These are phyloP conservation scores for Coracias cyanogaster DNA, from an alignment of 2,797 vertebrate species.

Conservation along the genomic window DNA sequence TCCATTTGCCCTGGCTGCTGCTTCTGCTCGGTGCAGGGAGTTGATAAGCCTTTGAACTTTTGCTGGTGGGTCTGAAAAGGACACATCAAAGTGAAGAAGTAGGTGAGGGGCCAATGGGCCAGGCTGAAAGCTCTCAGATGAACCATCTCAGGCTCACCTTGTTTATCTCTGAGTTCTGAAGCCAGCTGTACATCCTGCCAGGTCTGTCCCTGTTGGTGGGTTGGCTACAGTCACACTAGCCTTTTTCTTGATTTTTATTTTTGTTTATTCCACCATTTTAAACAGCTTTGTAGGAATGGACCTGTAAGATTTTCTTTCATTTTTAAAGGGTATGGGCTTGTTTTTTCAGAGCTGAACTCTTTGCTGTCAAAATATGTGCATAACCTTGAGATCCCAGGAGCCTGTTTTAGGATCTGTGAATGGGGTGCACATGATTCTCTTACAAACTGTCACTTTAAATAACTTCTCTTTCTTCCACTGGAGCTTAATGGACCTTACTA, in stretches of 20 bases:
- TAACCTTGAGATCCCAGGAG: not conserved
- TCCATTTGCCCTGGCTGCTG: not conserved
- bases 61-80: not conserved
- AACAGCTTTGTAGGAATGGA: not conserved
- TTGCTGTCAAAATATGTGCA: not conserved
- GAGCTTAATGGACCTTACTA: not conserved
- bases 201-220: fast-evolving
- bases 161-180: not conserved
- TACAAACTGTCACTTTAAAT: not conserved
- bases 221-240: not conserved
- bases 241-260: not conserved
- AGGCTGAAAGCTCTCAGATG: not conserved
- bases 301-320: not conserved
- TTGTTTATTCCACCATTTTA: not conserved
- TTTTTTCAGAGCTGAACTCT: not conserved
- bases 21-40: not conserved
- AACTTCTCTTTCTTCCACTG: not conserved
- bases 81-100: not conserved
- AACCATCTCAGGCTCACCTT: not conserved
- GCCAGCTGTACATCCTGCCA: not conserved
- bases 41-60: not conserved
- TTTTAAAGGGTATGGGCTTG: not conserved
- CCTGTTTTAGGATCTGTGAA: not conserved
- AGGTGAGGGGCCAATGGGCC: not conserved
- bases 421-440: not conserved